A percentile compares a stretch with the other conserved stretches of the same genome.
These are phyloP conservation scores for Daphoenositta chrysoptera DNA, from an alignment of 2,113 vertebrate species.

Conservation along the genomic window DNA sequence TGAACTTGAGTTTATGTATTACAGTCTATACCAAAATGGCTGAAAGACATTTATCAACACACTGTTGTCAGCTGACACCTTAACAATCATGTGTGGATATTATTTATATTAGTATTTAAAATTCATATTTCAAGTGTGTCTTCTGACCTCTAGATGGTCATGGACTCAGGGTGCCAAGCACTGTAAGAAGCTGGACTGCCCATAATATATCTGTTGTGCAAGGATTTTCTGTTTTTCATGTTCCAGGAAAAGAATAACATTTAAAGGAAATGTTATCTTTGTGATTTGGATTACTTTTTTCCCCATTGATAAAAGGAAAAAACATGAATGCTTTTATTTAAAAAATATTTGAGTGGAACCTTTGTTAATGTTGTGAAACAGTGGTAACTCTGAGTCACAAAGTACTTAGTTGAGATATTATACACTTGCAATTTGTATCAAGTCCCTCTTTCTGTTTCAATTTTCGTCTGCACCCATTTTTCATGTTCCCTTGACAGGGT, in stretches of 20 bases:
- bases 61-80: background rate
- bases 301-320: background rate
- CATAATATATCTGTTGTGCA: background rate
- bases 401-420: background rate
- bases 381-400: background rate
- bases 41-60: background rate
- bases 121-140: background rate
- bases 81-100: background rate
- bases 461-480: background rate
- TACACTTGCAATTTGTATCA: background rate
- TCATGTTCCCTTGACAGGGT: background rate
- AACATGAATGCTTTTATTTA: background rate
- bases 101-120: background rate
- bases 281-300: background rate
- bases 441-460: background rate
- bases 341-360: background rate
- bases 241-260: background rate
- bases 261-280: background rate
- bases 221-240: background rate
- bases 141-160: background rate
- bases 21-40: background rate
- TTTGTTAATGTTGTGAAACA: background rate
- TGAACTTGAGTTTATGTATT: background rate
- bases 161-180: background rate
- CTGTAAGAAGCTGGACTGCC: background rate